These are phyloP conservation scores for Uloborus diversus DNA, from an alignment of 1,140 invertebrate genomes.

Conservation along the genomic window DNA sequence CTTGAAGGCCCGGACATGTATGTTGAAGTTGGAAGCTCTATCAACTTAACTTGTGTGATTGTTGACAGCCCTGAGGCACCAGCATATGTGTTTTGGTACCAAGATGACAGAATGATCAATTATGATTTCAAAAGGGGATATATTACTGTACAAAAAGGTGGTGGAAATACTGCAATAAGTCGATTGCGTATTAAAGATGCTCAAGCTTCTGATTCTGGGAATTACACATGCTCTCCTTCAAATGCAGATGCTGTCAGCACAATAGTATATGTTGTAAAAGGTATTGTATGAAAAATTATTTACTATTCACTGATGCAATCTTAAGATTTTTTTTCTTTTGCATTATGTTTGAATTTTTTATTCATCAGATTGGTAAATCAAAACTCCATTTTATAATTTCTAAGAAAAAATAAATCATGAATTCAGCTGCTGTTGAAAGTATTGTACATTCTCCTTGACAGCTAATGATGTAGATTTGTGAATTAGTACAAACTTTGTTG, in stretches of 20 bases:
- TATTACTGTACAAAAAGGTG: constrained; percentile 39
- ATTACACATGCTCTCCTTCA: constrained; percentile 86
- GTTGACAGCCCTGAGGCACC: constrained; percentile 88
- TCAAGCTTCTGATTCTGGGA: constrained; percentile 73
- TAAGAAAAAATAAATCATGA: too few relatives aligned
- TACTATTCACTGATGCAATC: too few relatives aligned
- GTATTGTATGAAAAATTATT: too few relatives aligned
- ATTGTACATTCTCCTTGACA: too few relatives aligned
- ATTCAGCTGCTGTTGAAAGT: too few relatives aligned
- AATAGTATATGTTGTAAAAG: constrained; percentile 83
- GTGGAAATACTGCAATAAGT: constrained; percentile 35
- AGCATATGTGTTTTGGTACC: constrained; percentile 89
- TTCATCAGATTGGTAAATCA: too few relatives aligned
- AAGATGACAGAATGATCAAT: constrained; percentile 66
- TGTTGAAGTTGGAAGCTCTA: constrained; percentile 89
- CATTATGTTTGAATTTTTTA: too few relatives aligned
- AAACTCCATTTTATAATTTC: too few relatives aligned
- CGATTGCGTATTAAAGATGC: constrained; percentile 42
- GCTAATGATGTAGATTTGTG: too few relatives aligned
- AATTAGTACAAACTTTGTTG: too few relatives aligned
- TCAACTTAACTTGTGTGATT: constrained; percentile 92
- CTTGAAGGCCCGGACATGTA: constrained; percentile 88
- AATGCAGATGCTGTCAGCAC: constrained; percentile 79
- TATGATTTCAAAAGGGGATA: constrained; percentile 54
- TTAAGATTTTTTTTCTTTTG: too few relatives aligned